phyloP scores from a whole-genome alignment of 1,140 invertebrate species.

The Danaus plexippus region DNA sequence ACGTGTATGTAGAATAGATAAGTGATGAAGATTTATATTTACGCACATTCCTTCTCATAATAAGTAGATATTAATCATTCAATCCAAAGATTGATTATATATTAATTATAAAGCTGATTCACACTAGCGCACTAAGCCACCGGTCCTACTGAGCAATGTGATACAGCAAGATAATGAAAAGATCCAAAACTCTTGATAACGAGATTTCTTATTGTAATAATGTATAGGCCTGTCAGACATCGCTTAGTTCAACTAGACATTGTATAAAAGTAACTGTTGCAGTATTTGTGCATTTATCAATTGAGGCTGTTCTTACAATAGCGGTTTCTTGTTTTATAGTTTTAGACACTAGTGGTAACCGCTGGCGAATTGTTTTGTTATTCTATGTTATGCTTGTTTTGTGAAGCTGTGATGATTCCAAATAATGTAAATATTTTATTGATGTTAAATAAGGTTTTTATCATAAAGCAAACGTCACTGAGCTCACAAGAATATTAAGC shows the following conservation, averaged over 20 bases:
- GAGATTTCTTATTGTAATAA: constrained; percentile 3
- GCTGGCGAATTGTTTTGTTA: constrained; percentile 57
- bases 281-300: constrained; percentile 68
- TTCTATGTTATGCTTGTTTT: constrained; percentile 67
- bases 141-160: constrained; percentile 16
- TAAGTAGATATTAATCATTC: constrained; percentile 42
- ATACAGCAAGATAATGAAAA: constrained; percentile 6
- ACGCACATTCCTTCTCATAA: constrained; percentile 54
- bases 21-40: constrained; percentile 23
- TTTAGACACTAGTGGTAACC: constrained; percentile 45
- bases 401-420: constrained; percentile 71
- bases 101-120: constrained; percentile 29
- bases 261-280: constrained; percentile 30
- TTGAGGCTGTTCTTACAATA: constrained; percentile 48
- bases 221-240: constrained; percentile 2
- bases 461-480: constrained; percentile 50
- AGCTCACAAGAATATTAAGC: constrained; percentile 60
- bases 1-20: constrained; percentile 16
- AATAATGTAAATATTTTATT: constrained; percentile 70
- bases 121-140: constrained; percentile 19
- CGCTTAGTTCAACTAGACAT: constrained; percentile 12
- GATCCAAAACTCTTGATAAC: constrained; percentile 1
- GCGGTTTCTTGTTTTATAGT: constrained; percentile 61
- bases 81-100: constrained; percentile 63
- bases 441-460: constrained; percentile 63